Conservation (phyloP, 2,113 vertebrate genomes). For the Dasyprocta punctata region DNA sequence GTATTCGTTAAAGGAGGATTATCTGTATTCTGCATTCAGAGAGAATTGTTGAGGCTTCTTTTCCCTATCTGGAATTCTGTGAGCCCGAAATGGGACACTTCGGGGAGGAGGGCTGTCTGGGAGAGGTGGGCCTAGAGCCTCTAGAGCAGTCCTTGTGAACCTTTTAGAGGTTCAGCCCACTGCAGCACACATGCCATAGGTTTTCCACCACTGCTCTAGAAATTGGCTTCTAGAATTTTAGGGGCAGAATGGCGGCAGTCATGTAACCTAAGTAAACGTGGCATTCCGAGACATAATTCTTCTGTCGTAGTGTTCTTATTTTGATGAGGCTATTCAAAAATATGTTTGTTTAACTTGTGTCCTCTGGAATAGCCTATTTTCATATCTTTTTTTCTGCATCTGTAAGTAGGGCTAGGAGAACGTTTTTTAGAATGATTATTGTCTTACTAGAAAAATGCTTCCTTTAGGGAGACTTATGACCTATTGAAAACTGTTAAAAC, state of each 20-base stretch:
- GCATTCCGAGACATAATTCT: background rate
- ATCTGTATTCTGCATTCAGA: background rate
- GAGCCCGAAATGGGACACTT: background rate
- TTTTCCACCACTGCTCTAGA: background rate
- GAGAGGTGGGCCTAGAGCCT: background rate
- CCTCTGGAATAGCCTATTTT: conserved; percentile 5
- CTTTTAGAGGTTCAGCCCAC: background rate
- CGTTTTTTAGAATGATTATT: background rate
- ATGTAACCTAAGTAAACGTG: background rate
- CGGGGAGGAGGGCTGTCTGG: background rate
- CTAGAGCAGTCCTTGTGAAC: background rate
- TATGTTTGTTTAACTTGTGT: background rate
- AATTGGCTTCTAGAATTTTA: background rate
- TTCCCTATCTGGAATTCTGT: background rate
- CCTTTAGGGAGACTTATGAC: background rate
- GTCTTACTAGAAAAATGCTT: conserved; percentile 17
- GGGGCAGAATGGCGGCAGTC: too few species aligned
- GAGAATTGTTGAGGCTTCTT: background rate
- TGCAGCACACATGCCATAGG: background rate
- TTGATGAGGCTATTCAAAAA: background rate
- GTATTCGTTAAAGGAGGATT: background rate
- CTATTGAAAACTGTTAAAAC: background rate
- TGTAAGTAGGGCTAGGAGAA: background rate
- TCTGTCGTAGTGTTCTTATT: background rate
- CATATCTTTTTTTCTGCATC: background rate